phyloP scores from a whole-genome alignment of 2,888 invertebrate species.

The Luffia ferchaultella region DNA sequence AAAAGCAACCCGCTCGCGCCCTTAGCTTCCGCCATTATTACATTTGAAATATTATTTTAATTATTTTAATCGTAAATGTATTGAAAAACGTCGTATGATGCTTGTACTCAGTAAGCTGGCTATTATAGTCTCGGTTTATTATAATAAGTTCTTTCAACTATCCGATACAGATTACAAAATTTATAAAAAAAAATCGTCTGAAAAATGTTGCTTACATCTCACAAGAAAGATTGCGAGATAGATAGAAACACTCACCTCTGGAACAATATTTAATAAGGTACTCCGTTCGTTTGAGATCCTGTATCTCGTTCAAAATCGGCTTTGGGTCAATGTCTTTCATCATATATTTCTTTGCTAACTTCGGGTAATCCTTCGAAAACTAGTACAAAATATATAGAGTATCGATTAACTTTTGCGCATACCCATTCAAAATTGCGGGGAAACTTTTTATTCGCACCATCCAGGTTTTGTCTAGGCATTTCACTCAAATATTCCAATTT shows the following conservation, averaged over 20 bases:
- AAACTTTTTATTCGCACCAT: not conserved
- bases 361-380: slow-evolving; percentile 41
- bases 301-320: slow-evolving; percentile 43
- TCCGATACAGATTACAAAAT: not conserved
- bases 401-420: not conserved
- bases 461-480: not conserved
- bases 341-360: slow-evolving; percentile 39
- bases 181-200: not conserved
- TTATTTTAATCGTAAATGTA: not conserved
- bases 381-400: slow-evolving; percentile 13
- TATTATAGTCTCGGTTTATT: not conserved
- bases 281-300: slow-evolving; percentile 48
- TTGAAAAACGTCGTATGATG: not conserved
- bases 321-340: slow-evolving; percentile 36
- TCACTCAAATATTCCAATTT: not conserved
- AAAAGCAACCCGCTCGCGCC: no score
- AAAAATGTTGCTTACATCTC: not conserved
- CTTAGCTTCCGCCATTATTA: no score
- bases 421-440: not conserved
- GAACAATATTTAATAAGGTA: slow-evolving; percentile 48
- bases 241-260: slow-evolving; percentile 28
- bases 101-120: not conserved
- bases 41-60: no score
- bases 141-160: not conserved
- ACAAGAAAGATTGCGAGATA: not conserved